phyloP scores from a whole-genome alignment of 2,797 vertebrate species.

The Hybognathus amarus region DNA sequence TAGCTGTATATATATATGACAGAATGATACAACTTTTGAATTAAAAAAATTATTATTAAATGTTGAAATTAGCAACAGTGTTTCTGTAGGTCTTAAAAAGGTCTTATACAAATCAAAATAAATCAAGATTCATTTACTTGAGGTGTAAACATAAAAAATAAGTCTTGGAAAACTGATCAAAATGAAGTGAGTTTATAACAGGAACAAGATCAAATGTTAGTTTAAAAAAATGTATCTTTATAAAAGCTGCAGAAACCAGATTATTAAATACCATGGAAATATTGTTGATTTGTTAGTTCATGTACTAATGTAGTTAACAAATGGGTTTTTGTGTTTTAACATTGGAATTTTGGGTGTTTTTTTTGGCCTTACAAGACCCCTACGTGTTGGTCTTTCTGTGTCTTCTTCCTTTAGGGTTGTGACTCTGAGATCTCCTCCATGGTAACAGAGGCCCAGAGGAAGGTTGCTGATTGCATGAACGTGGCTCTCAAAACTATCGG shows the following conservation, averaged over 20 bases:
- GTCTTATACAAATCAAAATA: not conserved
- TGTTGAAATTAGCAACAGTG: not conserved
- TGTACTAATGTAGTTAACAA: not conserved
- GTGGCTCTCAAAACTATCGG: conserved; percentile 73
- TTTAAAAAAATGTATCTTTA: not conserved
- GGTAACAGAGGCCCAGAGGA: conserved; percentile 87
- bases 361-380: not conserved
- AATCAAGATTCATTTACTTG: not conserved
- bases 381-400: not conserved
- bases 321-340: not conserved
- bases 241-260: not conserved
- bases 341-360: not conserved
- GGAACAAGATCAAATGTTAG: not conserved
- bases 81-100: not conserved
- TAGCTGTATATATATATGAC: too few relatives aligned
- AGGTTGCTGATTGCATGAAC: conserved; percentile 77
- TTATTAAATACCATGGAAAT: not conserved
- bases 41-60: not conserved
- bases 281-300: not conserved
- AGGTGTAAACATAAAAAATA: not conserved
- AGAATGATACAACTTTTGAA: too few relatives aligned
- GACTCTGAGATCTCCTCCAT: conserved; percentile 92
- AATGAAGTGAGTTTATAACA: not conserved
- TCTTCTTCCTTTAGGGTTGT: conserved; percentile 80
- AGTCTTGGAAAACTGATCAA: not conserved